Evolutionary conservation across 2,888 invertebrate genomes (phyloP).

Genomic region (Trachelus troglodyta): DNA sequence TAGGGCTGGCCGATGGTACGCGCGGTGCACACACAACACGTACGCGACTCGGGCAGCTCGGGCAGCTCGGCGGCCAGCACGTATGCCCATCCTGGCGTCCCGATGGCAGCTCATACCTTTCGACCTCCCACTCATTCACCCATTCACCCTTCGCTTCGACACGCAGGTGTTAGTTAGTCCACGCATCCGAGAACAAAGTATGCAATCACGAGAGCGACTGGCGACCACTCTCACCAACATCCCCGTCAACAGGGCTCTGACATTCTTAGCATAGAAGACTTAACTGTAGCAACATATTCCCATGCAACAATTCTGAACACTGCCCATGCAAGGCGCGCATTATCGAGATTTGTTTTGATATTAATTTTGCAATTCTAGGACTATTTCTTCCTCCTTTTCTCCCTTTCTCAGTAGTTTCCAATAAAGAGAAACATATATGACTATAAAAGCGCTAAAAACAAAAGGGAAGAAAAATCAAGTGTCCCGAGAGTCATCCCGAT

Average conservation of each 20-base stretch:
- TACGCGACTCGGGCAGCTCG: constrained; percentile 10
- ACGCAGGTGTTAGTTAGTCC: constrained; percentile 2
- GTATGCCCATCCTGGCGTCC: neutral
- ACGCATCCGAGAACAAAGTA: constrained; percentile 22
- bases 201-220: constrained; percentile 12
- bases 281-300: too few relatives aligned
- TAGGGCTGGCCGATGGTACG: constrained; percentile 49
- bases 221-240: constrained; percentile 11
- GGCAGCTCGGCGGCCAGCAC: neutral
- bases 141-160: neutral
- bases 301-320: too few relatives aligned
- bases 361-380: too few relatives aligned
- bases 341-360: too few relatives aligned
- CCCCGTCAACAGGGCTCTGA: neutral
- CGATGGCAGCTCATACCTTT: neutral
- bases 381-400: too few relatives aligned
- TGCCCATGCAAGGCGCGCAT: too few relatives aligned
- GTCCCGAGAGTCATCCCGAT: neutral
- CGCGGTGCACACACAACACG: constrained; percentile 52
- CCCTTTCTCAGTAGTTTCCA: too few relatives aligned
- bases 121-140: neutral
- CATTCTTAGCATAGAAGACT: too few relatives aligned
- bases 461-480: too few relatives aligned
- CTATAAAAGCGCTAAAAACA: too few relatives aligned
- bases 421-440: too few relatives aligned